Evolutionary conservation across 2,113 vertebrate genomes (phyloP).

Genomic region (Tychaedon coryphoeus): DNA sequence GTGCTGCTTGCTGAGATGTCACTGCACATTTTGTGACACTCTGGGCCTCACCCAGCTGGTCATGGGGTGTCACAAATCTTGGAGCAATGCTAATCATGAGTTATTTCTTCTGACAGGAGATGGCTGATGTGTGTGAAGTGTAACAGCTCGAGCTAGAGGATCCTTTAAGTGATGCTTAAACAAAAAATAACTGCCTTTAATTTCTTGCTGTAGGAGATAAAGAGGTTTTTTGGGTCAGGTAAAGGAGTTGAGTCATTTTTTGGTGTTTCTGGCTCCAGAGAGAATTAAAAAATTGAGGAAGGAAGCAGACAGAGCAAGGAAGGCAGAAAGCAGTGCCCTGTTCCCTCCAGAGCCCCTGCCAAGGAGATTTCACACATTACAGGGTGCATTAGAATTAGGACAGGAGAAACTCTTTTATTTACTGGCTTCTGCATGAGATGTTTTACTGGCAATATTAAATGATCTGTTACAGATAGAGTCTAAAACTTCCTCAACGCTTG

Average conservation of each 20-base stretch:
- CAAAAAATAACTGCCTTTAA: not conserved
- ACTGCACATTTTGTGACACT: not conserved
- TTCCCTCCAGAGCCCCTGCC: not conserved
- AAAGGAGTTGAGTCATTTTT: not conserved
- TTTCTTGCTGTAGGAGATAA: not conserved
- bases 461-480: not conserved
- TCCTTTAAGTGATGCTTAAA: not conserved
- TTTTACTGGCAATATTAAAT: not conserved
- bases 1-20: not conserved
- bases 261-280: not conserved
- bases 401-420: conserved; percentile 28
- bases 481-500: not conserved
- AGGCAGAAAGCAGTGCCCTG: not conserved
- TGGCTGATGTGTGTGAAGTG: not conserved
- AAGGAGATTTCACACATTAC: conserved; percentile 1
- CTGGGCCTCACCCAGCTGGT: not conserved
- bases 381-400: not conserved
- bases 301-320: not conserved
- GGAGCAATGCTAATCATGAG: not conserved
- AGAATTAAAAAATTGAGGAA: not conserved
- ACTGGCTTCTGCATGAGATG: not conserved
- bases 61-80: not conserved
- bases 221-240: not conserved
- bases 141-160: not conserved
- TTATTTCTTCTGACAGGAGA: not conserved